Evolutionary conservation across 2,113 vertebrate species (phyloP), one percentile per base, ranked within the genome.

Genomic region (Zosterops borbonicus): DNA sequence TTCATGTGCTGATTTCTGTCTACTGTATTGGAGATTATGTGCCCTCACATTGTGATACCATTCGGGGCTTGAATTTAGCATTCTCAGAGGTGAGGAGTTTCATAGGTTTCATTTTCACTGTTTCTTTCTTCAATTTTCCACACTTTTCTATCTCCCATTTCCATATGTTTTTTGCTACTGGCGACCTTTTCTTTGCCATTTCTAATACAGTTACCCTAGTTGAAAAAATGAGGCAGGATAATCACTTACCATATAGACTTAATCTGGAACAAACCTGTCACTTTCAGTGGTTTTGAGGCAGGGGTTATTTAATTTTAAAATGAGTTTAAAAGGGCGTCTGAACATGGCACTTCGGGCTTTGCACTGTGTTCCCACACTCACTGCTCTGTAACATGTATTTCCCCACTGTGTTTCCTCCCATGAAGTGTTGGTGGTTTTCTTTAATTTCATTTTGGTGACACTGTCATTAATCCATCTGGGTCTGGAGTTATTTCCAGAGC

Each of bases 381-480:
- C 24, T 67, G 37, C 28, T 67, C 42, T 3, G 0, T 37, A 55
- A 15, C 11, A 1, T 50, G 3, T 1, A 2, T 60, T 81, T 60
- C 27, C 14, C 10, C 29, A 16, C 11, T 28, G 27, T 6, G 2
- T 62, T 70, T 65, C 37, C n/a, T 79, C 6, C 3, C 9, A 31
- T 46, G 59, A 65, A 8, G 11, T 29, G 5, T 5, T 3, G 3
- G n/a, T 56, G 2, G 31, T 14, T 58, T 58, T 35, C 10, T 35
- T 16, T 11, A 1, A 20, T 52, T 76, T 68, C 0, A 1, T 5
- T 71, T 89, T 84, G 31, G 11, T 89, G 42, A 70, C 5, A 2
- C 15, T 78, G 47, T 46, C 23, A 28, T 82, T 82, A 63, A 82
- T 89, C 47, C 39, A 47, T 14, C 11, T 68, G n/a, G 5, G 8